These are phyloP conservation scores for Sebastes kiyomatsui DNA, from an alignment of 2,797 vertebrate genomes.

Conservation along the genomic window DNA sequence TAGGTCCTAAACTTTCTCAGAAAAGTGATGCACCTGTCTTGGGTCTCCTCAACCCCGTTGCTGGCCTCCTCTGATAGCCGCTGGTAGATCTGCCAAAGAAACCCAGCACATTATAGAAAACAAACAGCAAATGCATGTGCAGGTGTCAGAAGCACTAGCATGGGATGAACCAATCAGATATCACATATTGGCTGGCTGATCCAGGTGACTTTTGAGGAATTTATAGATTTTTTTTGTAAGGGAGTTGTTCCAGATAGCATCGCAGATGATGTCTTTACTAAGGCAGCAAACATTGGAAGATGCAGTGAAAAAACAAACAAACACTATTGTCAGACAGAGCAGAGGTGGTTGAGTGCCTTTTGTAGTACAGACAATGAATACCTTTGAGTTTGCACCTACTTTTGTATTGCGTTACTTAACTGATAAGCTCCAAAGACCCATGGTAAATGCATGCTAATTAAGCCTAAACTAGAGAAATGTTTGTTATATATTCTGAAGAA, in stretches of 20 bases:
- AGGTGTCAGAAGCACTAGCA: neutral
- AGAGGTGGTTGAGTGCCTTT: neutral
- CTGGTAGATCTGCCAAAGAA: conserved; percentile 88
- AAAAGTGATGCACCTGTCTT: conserved; percentile 87
- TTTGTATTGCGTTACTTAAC: neutral
- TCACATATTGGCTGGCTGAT: neutral
- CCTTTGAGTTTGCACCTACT: neutral
- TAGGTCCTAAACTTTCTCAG: conserved; percentile 89
- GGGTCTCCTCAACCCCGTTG: conserved; percentile 90
- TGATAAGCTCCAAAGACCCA: neutral
- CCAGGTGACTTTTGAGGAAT: neutral
- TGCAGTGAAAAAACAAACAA: neutral
- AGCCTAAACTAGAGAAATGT: neutral
- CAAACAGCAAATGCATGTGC: neutral
- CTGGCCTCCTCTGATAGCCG: conserved; percentile 93
- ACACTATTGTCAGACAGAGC: neutral
- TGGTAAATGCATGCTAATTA: neutral
- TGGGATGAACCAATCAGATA: neutral
- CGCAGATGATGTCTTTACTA: neutral
- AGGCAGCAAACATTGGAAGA: neutral
- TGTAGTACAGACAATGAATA: neutral
- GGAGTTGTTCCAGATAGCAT: neutral
- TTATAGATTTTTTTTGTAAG: neutral
- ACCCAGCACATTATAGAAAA: neutral
- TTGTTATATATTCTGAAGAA: neutral